Conservation (phyloP, 1,140 invertebrate genomes). For the Macrobrachium nipponense region DNA sequence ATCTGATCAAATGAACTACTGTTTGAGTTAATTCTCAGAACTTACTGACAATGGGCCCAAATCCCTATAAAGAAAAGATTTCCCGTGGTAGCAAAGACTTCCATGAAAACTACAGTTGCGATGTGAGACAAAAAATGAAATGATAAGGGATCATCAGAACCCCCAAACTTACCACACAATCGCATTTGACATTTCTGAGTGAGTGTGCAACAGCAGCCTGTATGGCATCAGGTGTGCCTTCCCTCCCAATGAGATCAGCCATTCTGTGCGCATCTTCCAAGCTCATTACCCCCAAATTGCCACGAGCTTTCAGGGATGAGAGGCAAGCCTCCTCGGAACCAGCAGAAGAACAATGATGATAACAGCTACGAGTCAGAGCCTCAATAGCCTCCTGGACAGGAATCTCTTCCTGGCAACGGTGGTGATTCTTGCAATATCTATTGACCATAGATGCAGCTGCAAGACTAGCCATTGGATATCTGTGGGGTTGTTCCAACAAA, state of each 20-base stretch:
- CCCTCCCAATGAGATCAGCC: not conserved
- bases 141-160: too few relatives aligned
- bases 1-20: too few relatives aligned
- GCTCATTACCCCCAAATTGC: slow-evolving; percentile 44
- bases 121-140: too few relatives aligned
- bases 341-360: slow-evolving; percentile 17
- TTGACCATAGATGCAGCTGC: slow-evolving; percentile 46
- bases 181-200: not conserved
- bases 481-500: slow-evolving; percentile 1
- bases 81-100: too few relatives aligned
- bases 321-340: not conserved
- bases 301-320: slow-evolving; percentile 23
- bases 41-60: too few relatives aligned
- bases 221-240: not conserved
- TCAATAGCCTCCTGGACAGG: slow-evolving; percentile 13
- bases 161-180: not conserved
- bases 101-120: too few relatives aligned
- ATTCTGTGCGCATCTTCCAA: not conserved
- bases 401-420: slow-evolving; percentile 1
- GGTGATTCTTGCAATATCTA: slow-evolving; percentile 32
- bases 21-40: too few relatives aligned
- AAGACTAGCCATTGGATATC: slow-evolving; percentile 1
- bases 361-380: slow-evolving; percentile 10
- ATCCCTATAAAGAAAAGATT: too few relatives aligned
- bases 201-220: slow-evolving; percentile 9